Evolutionary conservation across 2,113 vertebrate genomes (phyloP), one percentile per base, ranked within the genome.

Genomic region (Cephalopterus ornatus): DNA sequence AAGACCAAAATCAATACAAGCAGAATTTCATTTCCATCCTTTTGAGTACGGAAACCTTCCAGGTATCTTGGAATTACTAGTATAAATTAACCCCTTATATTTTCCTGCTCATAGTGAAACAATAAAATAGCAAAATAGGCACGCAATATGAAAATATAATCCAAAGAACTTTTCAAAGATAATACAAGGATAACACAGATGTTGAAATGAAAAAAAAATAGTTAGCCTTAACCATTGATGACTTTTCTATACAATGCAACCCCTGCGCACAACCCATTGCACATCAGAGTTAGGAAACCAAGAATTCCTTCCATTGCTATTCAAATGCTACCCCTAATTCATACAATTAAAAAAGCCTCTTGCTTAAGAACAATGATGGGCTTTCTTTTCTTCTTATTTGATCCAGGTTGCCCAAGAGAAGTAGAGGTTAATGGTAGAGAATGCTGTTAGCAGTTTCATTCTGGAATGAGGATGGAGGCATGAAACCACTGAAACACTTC

Each of bases 1-100:
- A 91, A 87, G 39, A 61, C 7, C 21, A 63, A 92, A 91, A 89
- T 87, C 87, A 85, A 79, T 75, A 85, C 4, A 84, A 63, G 33
- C 11, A 75, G 41, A 89, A 78, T 75, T 75, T 91, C 1, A 56
- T 92, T 88, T 88, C 52, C 33, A 78, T 11, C 17, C 12, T 8
- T 90, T 72, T 89, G 58, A 82, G 30, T 17, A 46, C 19, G 33
- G 68, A 91, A 85, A 59, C 4, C 15, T 73, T 41, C 33, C 63
- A 88, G 27, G 46, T 71, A 17, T 74, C 21, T 85, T 44, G 56
- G 24, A 12, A 37, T 77, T 84, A 15, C 21, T 12, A 46, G 30
- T 17, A 35, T 16, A 83, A 76, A 77, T 83, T 50, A 81, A 71
- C 37, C 12, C 11, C 28, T 47, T 95, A 37, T 3, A 30, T 67